Conservation (phyloP, 2,888 invertebrate species). For the Colostygia pectinataria region DNA sequence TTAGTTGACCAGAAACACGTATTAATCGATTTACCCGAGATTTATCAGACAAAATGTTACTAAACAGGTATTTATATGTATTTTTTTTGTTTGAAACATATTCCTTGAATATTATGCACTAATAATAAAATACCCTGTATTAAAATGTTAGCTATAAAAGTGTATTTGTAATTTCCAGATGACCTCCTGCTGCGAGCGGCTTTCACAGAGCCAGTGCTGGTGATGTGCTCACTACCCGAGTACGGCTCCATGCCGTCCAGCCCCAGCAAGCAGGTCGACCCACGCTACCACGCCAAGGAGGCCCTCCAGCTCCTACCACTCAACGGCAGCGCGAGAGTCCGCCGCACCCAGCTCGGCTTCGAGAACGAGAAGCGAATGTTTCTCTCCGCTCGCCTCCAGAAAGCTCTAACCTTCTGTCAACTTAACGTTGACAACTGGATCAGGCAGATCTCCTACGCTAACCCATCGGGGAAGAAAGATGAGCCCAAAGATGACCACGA, state of each 20-base stretch:
- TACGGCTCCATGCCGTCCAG: slow-evolving; percentile 72
- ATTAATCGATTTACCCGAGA: too few species aligned
- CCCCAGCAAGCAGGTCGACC: slow-evolving; percentile 79
- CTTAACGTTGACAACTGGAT: slow-evolving; percentile 85
- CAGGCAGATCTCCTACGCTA: slow-evolving; percentile 83
- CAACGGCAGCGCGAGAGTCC: slow-evolving; percentile 64
- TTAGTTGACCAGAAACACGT: too few species aligned
- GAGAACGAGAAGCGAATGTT: slow-evolving; percentile 85
- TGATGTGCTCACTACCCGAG: slow-evolving; percentile 85
- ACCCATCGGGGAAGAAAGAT: slow-evolving; percentile 65
- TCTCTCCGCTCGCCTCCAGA: slow-evolving; percentile 85
- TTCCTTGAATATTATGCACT: too few species aligned
- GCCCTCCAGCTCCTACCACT: slow-evolving; percentile 77
- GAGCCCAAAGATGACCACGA: slow-evolving; percentile 81
- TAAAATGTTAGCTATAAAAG: too few species aligned
- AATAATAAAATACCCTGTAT: too few species aligned
- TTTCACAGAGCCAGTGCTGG: slow-evolving; percentile 85
- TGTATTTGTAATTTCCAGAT: slow-evolving; percentile 53
- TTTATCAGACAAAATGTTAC: too few species aligned
- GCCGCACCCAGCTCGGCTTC: slow-evolving; percentile 84
- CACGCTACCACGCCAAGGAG: slow-evolving; percentile 80
- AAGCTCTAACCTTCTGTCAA: slow-evolving; percentile 86
- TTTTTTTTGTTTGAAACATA: too few species aligned
- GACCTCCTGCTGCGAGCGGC: slow-evolving; percentile 84
- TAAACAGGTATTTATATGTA: too few species aligned